phyloP scores from a whole-genome alignment of 2,888 invertebrate species.

The Hydraecia micacea region DNA sequence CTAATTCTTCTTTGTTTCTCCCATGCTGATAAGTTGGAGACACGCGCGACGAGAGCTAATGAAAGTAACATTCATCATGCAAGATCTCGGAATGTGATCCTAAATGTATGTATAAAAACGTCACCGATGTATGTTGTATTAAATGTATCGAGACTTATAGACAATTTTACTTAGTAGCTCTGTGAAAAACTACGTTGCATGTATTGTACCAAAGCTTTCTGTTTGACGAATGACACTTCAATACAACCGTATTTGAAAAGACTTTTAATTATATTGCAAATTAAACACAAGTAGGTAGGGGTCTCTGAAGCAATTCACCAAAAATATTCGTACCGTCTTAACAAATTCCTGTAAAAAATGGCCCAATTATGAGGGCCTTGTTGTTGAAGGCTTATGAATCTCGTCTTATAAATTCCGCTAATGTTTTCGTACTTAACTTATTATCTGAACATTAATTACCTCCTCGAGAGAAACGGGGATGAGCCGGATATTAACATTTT shows the following conservation, averaged over 20 bases:
- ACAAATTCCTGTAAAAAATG: constrained; percentile 69
- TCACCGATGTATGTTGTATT: background rate
- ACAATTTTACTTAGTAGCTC: background rate
- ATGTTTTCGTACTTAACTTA: constrained; percentile 74
- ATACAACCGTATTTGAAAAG: too few species aligned
- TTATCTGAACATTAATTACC: constrained; percentile 73
- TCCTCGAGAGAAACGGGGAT: constrained; percentile 62
- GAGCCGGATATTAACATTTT: constrained; percentile 64
- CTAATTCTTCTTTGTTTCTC: background rate
- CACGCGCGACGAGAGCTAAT: background rate
- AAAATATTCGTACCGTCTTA: constrained; percentile 41
- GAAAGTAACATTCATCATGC: background rate
- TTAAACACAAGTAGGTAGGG: constrained; percentile 21
- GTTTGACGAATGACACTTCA: background rate
- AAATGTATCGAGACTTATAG: background rate
- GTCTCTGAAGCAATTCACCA: constrained; percentile 35
- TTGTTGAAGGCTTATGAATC: constrained; percentile 71
- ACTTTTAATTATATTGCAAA: background rate
- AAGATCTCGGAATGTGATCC: background rate
- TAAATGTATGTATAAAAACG: background rate
- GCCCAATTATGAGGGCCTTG: constrained; percentile 65
- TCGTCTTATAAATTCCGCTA: constrained; percentile 70
- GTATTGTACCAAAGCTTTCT: background rate
- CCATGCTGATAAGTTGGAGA: background rate
- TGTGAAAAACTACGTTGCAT: background rate